Evolutionary conservation across 2,113 vertebrate genomes (phyloP).

Genomic region (Sylvia atricapilla): DNA sequence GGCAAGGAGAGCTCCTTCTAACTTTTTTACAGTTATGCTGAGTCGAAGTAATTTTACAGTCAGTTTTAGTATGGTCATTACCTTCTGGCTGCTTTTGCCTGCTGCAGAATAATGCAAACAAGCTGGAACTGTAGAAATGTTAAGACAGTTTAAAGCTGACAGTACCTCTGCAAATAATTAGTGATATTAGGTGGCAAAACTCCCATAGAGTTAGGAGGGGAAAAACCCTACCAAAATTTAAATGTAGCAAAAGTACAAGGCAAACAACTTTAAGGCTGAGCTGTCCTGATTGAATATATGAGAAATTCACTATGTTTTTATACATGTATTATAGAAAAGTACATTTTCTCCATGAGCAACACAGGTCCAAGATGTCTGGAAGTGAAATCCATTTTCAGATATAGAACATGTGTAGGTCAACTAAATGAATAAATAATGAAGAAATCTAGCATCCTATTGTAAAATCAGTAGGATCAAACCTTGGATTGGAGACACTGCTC

Average conservation of each 20-base stretch:
- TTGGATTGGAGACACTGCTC: neutral
- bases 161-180: neutral
- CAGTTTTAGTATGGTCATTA: neutral
- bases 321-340: neutral
- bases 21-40: neutral
- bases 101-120: neutral
- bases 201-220: neutral
- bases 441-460: neutral
- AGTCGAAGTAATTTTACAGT: neutral
- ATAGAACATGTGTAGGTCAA: neutral
- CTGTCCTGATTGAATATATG: neutral
- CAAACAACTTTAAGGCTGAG: neutral
- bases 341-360: neutral
- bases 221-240: neutral
- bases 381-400: neutral
- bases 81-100: neutral
- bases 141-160: neutral
- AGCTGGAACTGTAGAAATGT: neutral
- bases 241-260: neutral
- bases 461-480: neutral
- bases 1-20: neutral
- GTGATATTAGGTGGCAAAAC: neutral
- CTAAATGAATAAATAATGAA: neutral
- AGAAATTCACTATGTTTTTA: neutral
- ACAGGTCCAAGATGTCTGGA: neutral